Conservation (phyloP, 2,888 invertebrate genomes). For the Drosophila yooni region DNA sequence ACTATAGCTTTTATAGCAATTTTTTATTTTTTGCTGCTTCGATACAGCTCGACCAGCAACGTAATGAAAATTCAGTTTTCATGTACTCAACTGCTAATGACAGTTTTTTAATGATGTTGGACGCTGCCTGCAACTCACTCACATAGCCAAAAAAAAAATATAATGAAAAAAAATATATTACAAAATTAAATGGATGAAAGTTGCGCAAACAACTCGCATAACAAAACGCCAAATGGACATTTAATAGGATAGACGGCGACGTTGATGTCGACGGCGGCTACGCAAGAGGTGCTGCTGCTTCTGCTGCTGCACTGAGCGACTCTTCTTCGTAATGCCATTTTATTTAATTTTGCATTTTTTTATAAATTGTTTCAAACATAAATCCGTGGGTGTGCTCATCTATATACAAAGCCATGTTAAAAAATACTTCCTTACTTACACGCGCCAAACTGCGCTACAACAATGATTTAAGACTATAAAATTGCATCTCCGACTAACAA, state of each 20-base stretch:
- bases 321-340: slow-evolving; percentile 61
- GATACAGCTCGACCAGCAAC: slow-evolving; percentile 40
- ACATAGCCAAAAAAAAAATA: slow-evolving; percentile 11
- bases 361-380: slow-evolving; percentile 77
- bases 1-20: slow-evolving; percentile 56
- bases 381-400: slow-evolving; percentile 54
- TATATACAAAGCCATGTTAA: slow-evolving; percentile 14
- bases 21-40: slow-evolving; percentile 20
- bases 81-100: slow-evolving; percentile 80
- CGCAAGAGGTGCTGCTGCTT: slow-evolving; percentile 23
- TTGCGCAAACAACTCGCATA: slow-evolving; percentile 72
- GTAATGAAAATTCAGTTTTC: slow-evolving; percentile 80
- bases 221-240: slow-evolving; percentile 77
- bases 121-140: slow-evolving; percentile 47
- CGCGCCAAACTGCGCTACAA: slow-evolving; percentile 17
- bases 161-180: slow-evolving; percentile 39
- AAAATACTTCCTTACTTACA: slow-evolving; percentile 35
- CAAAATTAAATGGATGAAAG: slow-evolving; percentile 76
- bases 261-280: slow-evolving; percentile 15
- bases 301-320: slow-evolving; percentile 5
- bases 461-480: not conserved
- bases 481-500: not conserved
- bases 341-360: slow-evolving; percentile 75
- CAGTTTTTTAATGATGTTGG: slow-evolving; percentile 80
- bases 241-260: slow-evolving; percentile 78